phyloP scores from a whole-genome alignment of 2,888 invertebrate genomes.

The Orthosia gothica region DNA sequence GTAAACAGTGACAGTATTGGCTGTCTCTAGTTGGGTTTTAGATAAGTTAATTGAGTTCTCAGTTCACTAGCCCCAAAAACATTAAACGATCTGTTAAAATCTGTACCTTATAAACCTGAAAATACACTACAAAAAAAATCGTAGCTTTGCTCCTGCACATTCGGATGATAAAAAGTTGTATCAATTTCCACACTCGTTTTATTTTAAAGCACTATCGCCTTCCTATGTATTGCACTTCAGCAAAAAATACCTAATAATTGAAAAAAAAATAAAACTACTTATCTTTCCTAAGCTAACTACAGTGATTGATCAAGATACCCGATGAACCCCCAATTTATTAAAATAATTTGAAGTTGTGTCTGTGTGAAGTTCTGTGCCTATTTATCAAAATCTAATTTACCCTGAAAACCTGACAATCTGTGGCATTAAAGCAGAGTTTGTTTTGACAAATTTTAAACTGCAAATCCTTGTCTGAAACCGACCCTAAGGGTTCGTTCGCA shows the following conservation, averaged over 20 bases:
- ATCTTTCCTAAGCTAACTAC: not conserved
- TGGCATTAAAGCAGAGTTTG: too few species aligned
- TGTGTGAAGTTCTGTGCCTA: too few species aligned
- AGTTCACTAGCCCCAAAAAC: not conserved
- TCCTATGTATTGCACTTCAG: too few species aligned
- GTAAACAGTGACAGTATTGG: conserved; percentile 33
- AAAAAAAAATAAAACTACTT: too few species aligned
- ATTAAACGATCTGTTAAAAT: not conserved
- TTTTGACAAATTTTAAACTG: too few species aligned
- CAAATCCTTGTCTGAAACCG: too few species aligned
- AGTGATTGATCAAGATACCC: not conserved
- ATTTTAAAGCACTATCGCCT: not conserved
- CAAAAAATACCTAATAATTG: too few species aligned
- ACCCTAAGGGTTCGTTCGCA: too few species aligned
- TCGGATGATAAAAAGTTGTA: not conserved
- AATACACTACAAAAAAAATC: not conserved
- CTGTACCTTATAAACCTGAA: not conserved
- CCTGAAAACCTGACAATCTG: too few species aligned
- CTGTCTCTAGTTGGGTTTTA: conserved; percentile 28
- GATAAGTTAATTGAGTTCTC: conserved; percentile 17
- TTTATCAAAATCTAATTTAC: too few species aligned
- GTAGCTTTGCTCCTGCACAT: not conserved
- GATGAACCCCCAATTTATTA: not conserved
- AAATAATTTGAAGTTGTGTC: too few species aligned
- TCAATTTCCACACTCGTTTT: not conserved